These are phyloP conservation scores for Saguinus imperator DNA, from an alignment of 2,113 vertebrate genomes.

Conservation along the genomic window DNA sequence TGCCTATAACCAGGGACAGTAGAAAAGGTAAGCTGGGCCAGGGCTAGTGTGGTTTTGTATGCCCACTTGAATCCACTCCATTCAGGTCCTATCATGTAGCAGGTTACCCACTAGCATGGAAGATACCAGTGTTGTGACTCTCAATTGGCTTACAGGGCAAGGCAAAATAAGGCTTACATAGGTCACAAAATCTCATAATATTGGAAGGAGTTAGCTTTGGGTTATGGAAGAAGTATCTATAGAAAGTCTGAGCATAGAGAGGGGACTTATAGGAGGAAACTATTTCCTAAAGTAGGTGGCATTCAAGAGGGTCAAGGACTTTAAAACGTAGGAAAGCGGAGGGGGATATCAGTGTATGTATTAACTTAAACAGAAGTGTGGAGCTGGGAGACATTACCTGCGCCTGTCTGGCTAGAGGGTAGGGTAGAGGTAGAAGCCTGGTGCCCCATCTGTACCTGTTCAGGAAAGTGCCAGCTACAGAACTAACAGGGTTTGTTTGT, in stretches of 20 bases:
- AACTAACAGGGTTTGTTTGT: neutral
- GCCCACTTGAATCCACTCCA: neutral
- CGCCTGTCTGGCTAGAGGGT: no score
- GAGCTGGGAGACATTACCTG: neutral
- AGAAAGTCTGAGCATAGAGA: neutral
- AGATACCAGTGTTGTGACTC: neutral
- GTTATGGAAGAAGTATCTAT: neutral
- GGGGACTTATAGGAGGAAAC: neutral
- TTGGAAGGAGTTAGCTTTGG: neutral
- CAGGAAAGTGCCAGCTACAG: neutral
- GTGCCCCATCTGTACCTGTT: rapidly evolving
- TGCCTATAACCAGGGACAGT: neutral
- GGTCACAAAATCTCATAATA: neutral
- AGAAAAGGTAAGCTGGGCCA: neutral
- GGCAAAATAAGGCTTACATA: neutral
- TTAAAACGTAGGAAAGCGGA: neutral
- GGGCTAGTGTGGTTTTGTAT: neutral
- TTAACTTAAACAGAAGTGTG: neutral
- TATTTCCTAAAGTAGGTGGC: neutral
- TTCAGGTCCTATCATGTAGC: neutral
- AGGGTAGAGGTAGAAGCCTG: neutral
- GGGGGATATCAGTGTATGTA: neutral
- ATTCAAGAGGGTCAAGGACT: neutral
- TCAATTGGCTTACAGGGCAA: neutral
- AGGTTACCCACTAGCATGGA: neutral